Conservation (phyloP, 2,797 vertebrate species). For the Austrolebias charrua region DNA sequence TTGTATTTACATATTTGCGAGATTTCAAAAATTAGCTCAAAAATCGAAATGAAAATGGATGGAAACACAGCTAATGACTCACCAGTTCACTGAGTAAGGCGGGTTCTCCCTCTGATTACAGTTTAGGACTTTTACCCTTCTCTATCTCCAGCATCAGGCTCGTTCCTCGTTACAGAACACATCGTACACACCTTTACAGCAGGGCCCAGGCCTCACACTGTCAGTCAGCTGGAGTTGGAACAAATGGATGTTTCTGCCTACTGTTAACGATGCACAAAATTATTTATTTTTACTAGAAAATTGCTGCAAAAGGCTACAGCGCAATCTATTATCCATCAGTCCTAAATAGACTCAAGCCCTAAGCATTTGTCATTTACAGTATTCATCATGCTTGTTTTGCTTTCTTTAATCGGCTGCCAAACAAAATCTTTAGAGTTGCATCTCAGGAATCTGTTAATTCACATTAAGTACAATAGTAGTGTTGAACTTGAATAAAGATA, state of each 20-base stretch:
- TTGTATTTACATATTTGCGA: too few species aligned
- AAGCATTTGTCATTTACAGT: background rate
- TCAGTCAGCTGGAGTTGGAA: conserved; percentile 33
- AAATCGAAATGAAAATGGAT: too few species aligned
- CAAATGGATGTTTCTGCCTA: conserved; percentile 25
- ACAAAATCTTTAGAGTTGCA: conserved; percentile 2
- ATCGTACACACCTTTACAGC: conserved; percentile 17
- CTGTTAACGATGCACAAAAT: conserved; percentile 11
- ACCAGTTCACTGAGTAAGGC: conserved; percentile 38
- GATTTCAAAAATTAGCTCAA: too few species aligned
- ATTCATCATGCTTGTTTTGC: background rate
- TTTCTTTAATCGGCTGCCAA: conserved; percentile 9
- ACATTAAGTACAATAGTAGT: background rate
- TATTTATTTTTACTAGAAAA: background rate
- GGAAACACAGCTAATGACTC: too few species aligned
- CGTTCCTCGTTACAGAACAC: conserved; percentile 28
- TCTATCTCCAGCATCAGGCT: conserved; percentile 11
- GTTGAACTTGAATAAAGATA: background rate
- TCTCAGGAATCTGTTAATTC: background rate
- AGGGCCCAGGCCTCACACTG: conserved; percentile 19
- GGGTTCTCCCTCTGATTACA: conserved; percentile 33
- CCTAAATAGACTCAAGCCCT: conserved; percentile 12
- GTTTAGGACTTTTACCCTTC: conserved; percentile 24
- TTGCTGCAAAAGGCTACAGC: conserved; percentile 5
- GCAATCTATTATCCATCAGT: conserved; percentile 12